Evolutionary conservation across 2,888 invertebrate genomes (phyloP).

Genomic region (Melinaea marsaeus): DNA sequence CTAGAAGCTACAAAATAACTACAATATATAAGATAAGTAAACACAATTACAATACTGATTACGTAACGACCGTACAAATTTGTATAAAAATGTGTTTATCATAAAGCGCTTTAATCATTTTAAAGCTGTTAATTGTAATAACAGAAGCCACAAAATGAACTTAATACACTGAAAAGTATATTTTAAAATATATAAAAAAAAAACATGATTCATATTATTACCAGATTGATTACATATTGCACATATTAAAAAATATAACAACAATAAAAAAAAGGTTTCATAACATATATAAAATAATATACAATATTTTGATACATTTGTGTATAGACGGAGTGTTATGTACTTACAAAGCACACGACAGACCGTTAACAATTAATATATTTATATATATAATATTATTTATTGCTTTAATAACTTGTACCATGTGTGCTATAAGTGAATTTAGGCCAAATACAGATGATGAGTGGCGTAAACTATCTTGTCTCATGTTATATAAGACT

Average conservation of each 20-base stretch:
- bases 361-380: background rate
- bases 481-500: background rate
- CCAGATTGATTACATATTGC: no score
- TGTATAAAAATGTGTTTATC: constrained; percentile 12
- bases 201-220: no score
- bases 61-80: constrained; percentile 35
- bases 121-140: background rate
- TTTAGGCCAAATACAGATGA: background rate
- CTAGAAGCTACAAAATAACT: constrained; percentile 32
- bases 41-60: constrained; percentile 34
- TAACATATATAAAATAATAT: no score
- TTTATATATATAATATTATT: background rate
- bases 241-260: no score
- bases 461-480: background rate
- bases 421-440: background rate
- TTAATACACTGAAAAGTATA: no score
- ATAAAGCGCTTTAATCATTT: background rate
- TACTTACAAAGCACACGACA: background rate
- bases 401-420: constrained; percentile 3
- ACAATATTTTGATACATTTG: no score
- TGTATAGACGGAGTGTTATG: no score
- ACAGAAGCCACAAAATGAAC: background rate
- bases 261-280: no score
- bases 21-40: constrained; percentile 28
- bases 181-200: no score